Percentiles rank a stretch among this genome's conserved stretches.
Conservation (phyloP, 2,797 vertebrate species). For the Lagocephalus sceleratus region DNA sequence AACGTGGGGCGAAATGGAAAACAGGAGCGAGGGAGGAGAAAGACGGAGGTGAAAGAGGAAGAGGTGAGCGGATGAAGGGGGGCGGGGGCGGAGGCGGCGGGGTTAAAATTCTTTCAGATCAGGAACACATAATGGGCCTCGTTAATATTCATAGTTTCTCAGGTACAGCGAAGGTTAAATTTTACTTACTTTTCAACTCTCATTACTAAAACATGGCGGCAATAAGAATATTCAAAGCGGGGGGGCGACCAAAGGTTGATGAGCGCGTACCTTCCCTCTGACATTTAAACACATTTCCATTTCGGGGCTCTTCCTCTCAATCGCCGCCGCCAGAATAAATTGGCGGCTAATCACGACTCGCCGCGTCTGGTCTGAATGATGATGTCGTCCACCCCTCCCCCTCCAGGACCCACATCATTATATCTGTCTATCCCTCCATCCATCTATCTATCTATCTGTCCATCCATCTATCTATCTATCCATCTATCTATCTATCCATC, state of each 20-base stretch:
- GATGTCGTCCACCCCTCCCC: constrained; percentile 59
- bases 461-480: neutral
- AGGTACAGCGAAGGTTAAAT: constrained; percentile 86
- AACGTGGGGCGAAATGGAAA: neutral
- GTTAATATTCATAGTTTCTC: constrained; percentile 85
- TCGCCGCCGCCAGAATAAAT: constrained; percentile 75
- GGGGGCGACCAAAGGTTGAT: constrained; percentile 82
- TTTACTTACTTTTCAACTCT: constrained; percentile 84
- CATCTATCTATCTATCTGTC: constrained; percentile 15
- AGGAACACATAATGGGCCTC: constrained; percentile 83
- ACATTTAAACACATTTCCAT: constrained; percentile 88
- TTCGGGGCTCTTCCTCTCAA: constrained; percentile 69
- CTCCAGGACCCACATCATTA: constrained; percentile 40
- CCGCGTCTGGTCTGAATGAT: constrained; percentile 65
- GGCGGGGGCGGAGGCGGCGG: constrained; percentile 21
- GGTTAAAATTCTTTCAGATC: constrained; percentile 85
- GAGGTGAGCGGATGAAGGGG: too few species aligned
- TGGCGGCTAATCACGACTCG: constrained; percentile 72
- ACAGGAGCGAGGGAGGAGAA: neutral
- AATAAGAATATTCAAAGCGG: constrained; percentile 86
- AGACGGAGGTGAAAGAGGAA: neutral
- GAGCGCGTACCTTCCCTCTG: constrained; percentile 81
- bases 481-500: too few species aligned
- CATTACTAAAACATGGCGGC: constrained; percentile 84
- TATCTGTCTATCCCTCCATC: constrained; percentile 10